Evolutionary conservation across 2,888 invertebrate species (phyloP).

Genomic region (Ecliptopera silaceata): DNA sequence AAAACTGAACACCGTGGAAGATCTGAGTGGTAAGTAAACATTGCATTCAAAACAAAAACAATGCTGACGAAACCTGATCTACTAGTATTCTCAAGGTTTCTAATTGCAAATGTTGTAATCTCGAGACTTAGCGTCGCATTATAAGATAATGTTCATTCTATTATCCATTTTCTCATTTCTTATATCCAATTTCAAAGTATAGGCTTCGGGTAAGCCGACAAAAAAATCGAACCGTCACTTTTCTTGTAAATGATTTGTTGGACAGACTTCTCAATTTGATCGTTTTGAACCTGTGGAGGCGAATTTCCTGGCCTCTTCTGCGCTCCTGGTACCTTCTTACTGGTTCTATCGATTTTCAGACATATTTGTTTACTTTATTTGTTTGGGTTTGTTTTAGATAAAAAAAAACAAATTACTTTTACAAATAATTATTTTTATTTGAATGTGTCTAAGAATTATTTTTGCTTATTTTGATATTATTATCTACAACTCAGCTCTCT

Average conservation of each 20-base stretch:
- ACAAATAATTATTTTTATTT: no score
- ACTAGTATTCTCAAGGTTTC: conserved; percentile 43
- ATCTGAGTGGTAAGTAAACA: conserved; percentile 78
- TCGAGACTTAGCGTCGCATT: conserved; percentile 30
- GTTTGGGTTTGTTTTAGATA: conserved; percentile 36
- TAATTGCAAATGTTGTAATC: conserved; percentile 9
- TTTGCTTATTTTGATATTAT: no score
- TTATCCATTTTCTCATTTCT: no score
- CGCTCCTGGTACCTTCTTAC: conserved; percentile 51
- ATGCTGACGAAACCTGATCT: conserved; percentile 48
- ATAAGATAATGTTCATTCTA: background rate
- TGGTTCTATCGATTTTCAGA: conserved; percentile 46
- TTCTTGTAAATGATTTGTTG: background rate
- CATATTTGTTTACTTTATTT: conserved; percentile 41
- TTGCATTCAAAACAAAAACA: conserved; percentile 52
- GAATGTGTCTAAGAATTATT: no score
- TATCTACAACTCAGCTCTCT: no score
- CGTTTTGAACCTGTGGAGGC: conserved; percentile 50
- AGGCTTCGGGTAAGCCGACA: conserved; percentile 17
- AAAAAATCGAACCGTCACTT: background rate
- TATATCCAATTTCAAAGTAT: no score
- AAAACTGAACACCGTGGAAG: conserved; percentile 77
- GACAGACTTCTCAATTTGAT: conserved; percentile 36
- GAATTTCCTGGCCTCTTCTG: conserved; percentile 42
- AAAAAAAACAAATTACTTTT: no score